A percentile compares a stretch with the other conserved stretches of the same genome.
Evolutionary conservation across 1,140 invertebrate species (phyloP).

Genomic region (Camponotus pennsylvanicus): DNA sequence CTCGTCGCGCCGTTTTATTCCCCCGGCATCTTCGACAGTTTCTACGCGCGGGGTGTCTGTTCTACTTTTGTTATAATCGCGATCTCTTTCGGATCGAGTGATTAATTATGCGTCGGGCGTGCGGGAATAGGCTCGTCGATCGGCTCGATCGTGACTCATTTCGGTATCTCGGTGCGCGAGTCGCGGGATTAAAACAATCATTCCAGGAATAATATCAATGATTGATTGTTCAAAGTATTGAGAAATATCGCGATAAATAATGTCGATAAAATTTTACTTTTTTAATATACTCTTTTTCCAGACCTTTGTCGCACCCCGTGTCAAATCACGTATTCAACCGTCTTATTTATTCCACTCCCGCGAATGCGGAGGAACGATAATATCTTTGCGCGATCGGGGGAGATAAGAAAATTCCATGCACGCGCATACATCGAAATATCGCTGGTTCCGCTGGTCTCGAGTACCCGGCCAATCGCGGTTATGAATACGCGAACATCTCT

Average conservation of each 20-base stretch:
- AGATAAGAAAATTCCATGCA: slow-evolving; percentile 70
- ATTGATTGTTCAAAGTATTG: slow-evolving; percentile 18
- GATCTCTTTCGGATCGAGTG: slow-evolving; percentile 49
- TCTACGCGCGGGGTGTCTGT: slow-evolving; percentile 4
- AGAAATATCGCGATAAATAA: slow-evolving; percentile 27
- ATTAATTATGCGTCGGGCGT: slow-evolving; percentile 49
- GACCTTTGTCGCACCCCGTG: slow-evolving; percentile 13
- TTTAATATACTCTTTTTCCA: slow-evolving; percentile 26
- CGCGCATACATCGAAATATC: slow-evolving; percentile 78
- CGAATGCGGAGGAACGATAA: slow-evolving; percentile 54
- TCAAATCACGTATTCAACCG: neutral
- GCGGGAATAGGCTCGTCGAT: slow-evolving; percentile 38
- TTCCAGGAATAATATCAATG: slow-evolving; percentile 17
- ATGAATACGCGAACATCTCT: slow-evolving; percentile 68
- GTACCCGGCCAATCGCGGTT: slow-evolving; percentile 67
- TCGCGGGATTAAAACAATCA: slow-evolving; percentile 18
- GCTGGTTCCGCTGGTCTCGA: slow-evolving; percentile 78
- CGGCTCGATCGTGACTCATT: slow-evolving; percentile 35
- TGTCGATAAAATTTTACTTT: neutral
- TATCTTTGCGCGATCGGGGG: slow-evolving; percentile 60
- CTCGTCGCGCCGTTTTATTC: slow-evolving; percentile 23
- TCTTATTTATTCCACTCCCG: slow-evolving; percentile 25
- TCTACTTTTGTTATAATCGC: slow-evolving; percentile 40
- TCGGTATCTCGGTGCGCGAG: slow-evolving; percentile 4
- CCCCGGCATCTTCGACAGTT: slow-evolving; percentile 28